phyloP scores from a whole-genome alignment of 2,797 vertebrate species.

The Tenualosa ilisha region DNA sequence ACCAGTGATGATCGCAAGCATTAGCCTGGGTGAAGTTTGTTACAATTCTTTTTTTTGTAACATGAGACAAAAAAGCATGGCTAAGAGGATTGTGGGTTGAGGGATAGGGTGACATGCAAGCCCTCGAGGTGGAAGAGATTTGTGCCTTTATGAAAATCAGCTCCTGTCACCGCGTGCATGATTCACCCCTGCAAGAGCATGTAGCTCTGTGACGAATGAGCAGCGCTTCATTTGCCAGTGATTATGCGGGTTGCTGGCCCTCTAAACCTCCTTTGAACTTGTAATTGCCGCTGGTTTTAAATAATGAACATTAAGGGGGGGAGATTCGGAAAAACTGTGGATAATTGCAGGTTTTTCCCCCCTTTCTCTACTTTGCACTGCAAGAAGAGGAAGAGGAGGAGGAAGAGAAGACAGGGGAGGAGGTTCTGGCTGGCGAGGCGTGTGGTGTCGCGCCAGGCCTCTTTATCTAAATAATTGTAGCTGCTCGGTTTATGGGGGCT shows the following conservation, averaged over 20 bases:
- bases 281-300: constrained; percentile 98
- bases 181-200: constrained; percentile 85
- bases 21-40: constrained; percentile 57
- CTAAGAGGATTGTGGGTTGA: constrained; percentile 78
- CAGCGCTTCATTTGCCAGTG: constrained; percentile 94
- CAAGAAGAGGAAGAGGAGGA: constrained; percentile 44
- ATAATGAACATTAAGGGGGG: constrained; percentile 96
- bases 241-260: constrained; percentile 97
- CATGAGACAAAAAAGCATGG: constrained; percentile 72
- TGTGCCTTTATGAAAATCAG: constrained; percentile 89
- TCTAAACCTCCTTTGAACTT: constrained; percentile 98
- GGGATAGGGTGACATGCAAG: constrained; percentile 72
- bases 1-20: constrained; percentile 64
- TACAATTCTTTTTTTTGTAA: constrained; percentile 51
- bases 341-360: constrained; percentile 89
- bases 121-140: constrained; percentile 86
- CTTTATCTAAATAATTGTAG: constrained; percentile 85
- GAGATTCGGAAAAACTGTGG: constrained; percentile 82
- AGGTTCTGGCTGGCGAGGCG: constrained; percentile 74
- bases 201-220: constrained; percentile 95
- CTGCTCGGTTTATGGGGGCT: constrained; percentile 76
- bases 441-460: constrained; percentile 70
- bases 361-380: constrained; percentile 63
- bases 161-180: constrained; percentile 87
- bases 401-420: constrained; percentile 57